A percentile compares a stretch with the other conserved stretches of the same genome.
phyloP scores from a whole-genome alignment of 2,888 invertebrate genomes.

The Drosophila trichaetosa region DNA sequence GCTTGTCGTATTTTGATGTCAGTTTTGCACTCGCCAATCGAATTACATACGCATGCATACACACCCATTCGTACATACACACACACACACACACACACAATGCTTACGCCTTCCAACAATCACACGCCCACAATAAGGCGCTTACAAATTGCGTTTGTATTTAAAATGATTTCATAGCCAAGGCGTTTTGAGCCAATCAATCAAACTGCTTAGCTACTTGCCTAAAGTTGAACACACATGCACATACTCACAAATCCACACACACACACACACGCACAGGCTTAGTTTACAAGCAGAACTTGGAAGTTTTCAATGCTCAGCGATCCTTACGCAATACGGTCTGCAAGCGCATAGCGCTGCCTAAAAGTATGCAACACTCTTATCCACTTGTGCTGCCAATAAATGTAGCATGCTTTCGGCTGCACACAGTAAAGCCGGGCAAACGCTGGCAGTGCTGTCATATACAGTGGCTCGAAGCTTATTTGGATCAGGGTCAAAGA shows the following conservation, averaged over 20 bases:
- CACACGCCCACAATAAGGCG: slow-evolving; percentile 20
- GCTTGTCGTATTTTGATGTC: slow-evolving; percentile 41
- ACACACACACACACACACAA: background rate
- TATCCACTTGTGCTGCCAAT: background rate
- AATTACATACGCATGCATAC: slow-evolving; percentile 44
- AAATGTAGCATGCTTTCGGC: background rate
- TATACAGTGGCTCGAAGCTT: too few species aligned
- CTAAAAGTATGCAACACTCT: slow-evolving; percentile 25
- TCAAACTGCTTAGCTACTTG: slow-evolving; percentile 45
- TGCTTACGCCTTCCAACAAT: background rate
- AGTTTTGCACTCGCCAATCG: slow-evolving; percentile 69
- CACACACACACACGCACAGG: slow-evolving; percentile 1
- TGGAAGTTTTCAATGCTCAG: background rate
- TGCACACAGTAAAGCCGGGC: background rate
- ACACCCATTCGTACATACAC: background rate
- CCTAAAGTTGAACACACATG: slow-evolving; percentile 26
- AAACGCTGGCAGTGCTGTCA: background rate
- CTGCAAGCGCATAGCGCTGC: background rate
- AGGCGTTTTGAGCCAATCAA: slow-evolving; percentile 42
- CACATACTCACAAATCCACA: background rate
- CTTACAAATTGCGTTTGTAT: slow-evolving; percentile 53
- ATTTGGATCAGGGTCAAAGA: too few species aligned
- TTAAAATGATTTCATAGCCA: slow-evolving; percentile 73
- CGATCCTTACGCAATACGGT: background rate
- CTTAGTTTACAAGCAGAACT: background rate